Evolutionary conservation across 2,113 vertebrate species (phyloP).

Genomic region (Polypterus senegalus): DNA sequence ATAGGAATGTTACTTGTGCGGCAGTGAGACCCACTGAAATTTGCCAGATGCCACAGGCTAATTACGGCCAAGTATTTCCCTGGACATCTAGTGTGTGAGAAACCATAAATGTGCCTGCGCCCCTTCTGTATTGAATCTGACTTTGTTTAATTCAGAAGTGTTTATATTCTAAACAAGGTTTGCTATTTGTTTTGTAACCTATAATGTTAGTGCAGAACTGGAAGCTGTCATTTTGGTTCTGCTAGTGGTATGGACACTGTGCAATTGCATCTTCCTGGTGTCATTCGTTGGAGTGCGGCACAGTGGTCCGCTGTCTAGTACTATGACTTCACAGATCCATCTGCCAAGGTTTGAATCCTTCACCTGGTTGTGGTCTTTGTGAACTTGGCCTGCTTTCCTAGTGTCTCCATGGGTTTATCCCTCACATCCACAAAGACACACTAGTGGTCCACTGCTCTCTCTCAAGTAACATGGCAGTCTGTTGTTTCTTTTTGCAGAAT

Average conservation of each 20-base stretch:
- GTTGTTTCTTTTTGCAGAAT: no score
- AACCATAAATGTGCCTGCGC: constrained; percentile 54
- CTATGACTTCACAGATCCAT: no score
- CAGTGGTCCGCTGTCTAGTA: no score
- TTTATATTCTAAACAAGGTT: constrained; percentile 35
- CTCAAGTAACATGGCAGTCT: no score
- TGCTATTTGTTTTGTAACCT: constrained; percentile 37
- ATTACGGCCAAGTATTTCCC: constrained; percentile 68
- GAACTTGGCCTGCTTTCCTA: no score
- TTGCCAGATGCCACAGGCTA: constrained; percentile 78
- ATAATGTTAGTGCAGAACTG: constrained; percentile 24
- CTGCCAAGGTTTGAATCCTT: no score
- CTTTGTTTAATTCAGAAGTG: constrained; percentile 30
- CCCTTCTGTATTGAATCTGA: constrained; percentile 39
- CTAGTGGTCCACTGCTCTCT: no score
- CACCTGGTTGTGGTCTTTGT: no score
- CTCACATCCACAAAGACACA: no score
- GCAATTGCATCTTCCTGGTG: constrained; percentile 7
- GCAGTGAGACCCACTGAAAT: constrained; percentile 61
- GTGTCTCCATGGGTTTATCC: no score
- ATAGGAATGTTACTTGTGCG: constrained; percentile 62
- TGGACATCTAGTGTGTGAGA: constrained; percentile 56
- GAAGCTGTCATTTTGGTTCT: constrained; percentile 19
- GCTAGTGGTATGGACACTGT: constrained; percentile 2
- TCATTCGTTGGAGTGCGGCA: not conserved